A percentile compares a stretch with the other conserved stretches of the same genome.
These are phyloP conservation scores for Toxonevra muliebris DNA, from an alignment of 2,888 invertebrate species.

Conservation along the genomic window DNA sequence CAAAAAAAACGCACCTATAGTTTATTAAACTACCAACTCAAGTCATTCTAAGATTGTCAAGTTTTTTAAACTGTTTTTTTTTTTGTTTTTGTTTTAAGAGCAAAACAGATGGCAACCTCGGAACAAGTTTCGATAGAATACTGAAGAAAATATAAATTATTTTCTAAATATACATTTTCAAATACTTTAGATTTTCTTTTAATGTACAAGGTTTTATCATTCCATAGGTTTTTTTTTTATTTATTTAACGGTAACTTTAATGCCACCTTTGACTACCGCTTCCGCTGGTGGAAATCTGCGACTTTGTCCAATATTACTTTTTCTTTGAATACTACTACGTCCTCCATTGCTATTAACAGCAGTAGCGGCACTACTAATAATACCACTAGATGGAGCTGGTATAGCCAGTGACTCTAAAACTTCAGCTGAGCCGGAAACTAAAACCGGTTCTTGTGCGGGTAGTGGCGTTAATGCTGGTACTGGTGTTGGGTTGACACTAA, in stretches of 20 bases:
- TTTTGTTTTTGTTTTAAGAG: too few species aligned
- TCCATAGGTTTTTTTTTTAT: slow-evolving; percentile 12
- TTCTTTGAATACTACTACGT: slow-evolving; percentile 40
- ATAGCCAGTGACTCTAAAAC: neutral
- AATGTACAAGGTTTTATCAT: neutral
- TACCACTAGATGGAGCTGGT: too few species aligned
- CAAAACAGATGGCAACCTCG: slow-evolving; percentile 16
- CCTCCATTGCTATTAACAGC: neutral
- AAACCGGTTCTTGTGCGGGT: too few species aligned
- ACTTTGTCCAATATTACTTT: slow-evolving; percentile 49
- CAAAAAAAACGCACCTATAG: too few species aligned
- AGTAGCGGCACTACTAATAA: neutral
- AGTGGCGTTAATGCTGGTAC: too few species aligned
- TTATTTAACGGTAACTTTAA: slow-evolving; percentile 57
- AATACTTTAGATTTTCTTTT: neutral
- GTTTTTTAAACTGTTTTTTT: neutral
- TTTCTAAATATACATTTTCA: neutral
- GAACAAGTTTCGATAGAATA: slow-evolving; percentile 4
- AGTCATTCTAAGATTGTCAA: slow-evolving; percentile 23
- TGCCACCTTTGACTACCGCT: slow-evolving; percentile 60
- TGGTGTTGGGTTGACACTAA: too few species aligned
- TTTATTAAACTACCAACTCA: too few species aligned
- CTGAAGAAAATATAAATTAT: neutral
- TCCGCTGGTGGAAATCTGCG: slow-evolving; percentile 60
- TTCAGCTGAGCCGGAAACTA: neutral